Evolutionary conservation across 2,888 invertebrate species (phyloP).

Genomic region (Fissipunctia ypsillon): DNA sequence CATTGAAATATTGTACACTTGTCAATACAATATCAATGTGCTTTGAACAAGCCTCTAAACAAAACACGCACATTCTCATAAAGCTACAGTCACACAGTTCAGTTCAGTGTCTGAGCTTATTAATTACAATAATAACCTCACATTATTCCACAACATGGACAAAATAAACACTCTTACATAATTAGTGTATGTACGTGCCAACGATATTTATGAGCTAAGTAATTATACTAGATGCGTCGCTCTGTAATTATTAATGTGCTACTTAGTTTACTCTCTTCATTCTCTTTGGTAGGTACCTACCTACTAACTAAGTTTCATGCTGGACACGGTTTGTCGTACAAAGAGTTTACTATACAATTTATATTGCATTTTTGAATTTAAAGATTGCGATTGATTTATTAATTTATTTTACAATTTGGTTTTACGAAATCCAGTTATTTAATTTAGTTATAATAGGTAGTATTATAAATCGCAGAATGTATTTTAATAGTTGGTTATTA

Average conservation of each 20-base stretch:
- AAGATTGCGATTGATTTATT: background rate
- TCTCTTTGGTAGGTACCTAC: background rate
- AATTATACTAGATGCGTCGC: slow-evolving; percentile 22
- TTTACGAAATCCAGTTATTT: background rate
- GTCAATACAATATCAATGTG: background rate
- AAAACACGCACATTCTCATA: background rate
- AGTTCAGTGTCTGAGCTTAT: background rate
- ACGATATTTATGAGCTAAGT: slow-evolving; percentile 37
- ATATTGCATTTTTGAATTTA: background rate
- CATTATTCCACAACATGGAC: slow-evolving; percentile 27
- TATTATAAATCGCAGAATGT: background rate
- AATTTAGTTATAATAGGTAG: background rate
- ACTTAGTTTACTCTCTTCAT: background rate
- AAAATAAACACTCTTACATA: slow-evolving; percentile 52
- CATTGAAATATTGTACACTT: no score
- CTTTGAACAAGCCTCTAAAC: background rate
- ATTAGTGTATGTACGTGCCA: slow-evolving; percentile 36
- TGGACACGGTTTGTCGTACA: background rate
- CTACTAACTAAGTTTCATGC: background rate
- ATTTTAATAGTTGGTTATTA: background rate
- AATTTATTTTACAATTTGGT: background rate
- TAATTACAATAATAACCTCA: slow-evolving; percentile 21
- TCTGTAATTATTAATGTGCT: slow-evolving; percentile 31
- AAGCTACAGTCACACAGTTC: background rate
- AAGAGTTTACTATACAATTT: background rate